Percentiles rank a stretch among this genome's conserved stretches.
Evolutionary conservation across 2,113 vertebrate species (phyloP).

Genomic region (Sterna hirundo): DNA sequence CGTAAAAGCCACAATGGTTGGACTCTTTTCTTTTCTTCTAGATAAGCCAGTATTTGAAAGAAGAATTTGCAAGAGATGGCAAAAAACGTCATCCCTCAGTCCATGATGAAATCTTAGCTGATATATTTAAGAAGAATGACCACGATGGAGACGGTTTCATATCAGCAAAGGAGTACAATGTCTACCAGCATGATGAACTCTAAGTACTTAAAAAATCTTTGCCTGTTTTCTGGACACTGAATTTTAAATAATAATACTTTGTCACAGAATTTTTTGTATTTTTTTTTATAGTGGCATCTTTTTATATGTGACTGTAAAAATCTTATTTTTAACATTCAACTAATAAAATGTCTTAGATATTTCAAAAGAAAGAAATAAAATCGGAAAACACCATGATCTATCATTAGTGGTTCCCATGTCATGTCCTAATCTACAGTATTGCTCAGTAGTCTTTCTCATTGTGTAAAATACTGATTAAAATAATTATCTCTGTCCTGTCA

Average conservation of each 20-base stretch:
- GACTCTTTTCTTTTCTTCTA: conserved; percentile 45
- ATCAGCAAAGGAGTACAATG: conserved; percentile 91
- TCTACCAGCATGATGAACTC: conserved; percentile 93
- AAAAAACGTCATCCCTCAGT: conserved; percentile 79
- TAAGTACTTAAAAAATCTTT: conserved; percentile 60
- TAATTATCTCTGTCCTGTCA: background rate
- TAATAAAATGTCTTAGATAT: conserved; percentile 18
- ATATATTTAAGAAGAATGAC: conserved; percentile 92
- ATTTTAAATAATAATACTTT: conserved; percentile 38
- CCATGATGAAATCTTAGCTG: conserved; percentile 84
- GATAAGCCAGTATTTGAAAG: conserved; percentile 86
- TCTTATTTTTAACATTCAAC: conserved; percentile 1
- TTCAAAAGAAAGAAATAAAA: conserved; percentile 41
- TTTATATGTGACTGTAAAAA: conserved; percentile 39
- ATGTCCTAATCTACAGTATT: background rate
- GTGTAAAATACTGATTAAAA: background rate
- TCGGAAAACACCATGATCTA: background rate
- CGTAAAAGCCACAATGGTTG: background rate
- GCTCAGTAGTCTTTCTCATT: background rate
- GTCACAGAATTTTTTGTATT: background rate
- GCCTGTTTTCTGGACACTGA: conserved; percentile 2
- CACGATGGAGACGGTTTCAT: conserved; percentile 85
- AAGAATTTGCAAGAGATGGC: conserved; percentile 85
- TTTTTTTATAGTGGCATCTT: conserved; percentile 31
- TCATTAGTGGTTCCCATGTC: background rate